Evolutionary conservation across 2,113 vertebrate species (phyloP).

Genomic region (Nicator chloris): DNA sequence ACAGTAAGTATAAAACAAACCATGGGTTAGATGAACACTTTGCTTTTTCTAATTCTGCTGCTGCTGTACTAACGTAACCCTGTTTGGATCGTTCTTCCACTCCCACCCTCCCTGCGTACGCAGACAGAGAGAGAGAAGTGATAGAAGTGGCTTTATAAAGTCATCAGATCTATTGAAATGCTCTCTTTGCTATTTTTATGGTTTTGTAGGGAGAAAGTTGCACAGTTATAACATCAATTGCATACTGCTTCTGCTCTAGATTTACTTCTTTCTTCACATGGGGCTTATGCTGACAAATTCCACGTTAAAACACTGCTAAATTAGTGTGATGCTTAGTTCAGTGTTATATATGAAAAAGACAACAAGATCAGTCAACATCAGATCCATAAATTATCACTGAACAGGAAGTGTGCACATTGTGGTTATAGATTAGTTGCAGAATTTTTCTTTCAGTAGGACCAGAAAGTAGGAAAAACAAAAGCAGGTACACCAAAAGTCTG

Average conservation of each 20-base stretch:
- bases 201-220: conserved; percentile 10
- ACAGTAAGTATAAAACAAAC: conserved; percentile 86
- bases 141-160: background rate
- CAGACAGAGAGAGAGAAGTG: background rate
- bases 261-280: background rate
- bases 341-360: background rate
- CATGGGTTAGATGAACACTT: conserved; percentile 67
- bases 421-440: background rate
- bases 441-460: background rate
- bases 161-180: background rate
- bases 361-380: background rate
- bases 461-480: background rate
- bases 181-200: background rate
- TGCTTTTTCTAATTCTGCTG: conserved; percentile 54
- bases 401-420: background rate
- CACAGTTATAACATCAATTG: background rate
- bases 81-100: background rate
- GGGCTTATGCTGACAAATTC: background rate
- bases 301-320: background rate
- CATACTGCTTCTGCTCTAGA: background rate
- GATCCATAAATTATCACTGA: background rate
- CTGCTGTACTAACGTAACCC: conserved; percentile 55
- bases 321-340: background rate
- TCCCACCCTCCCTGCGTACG: background rate
- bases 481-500: background rate